Base-by-base conservation (phyloP, 2,113 vertebrate species). In the Notiomystis cincta region DNA sequence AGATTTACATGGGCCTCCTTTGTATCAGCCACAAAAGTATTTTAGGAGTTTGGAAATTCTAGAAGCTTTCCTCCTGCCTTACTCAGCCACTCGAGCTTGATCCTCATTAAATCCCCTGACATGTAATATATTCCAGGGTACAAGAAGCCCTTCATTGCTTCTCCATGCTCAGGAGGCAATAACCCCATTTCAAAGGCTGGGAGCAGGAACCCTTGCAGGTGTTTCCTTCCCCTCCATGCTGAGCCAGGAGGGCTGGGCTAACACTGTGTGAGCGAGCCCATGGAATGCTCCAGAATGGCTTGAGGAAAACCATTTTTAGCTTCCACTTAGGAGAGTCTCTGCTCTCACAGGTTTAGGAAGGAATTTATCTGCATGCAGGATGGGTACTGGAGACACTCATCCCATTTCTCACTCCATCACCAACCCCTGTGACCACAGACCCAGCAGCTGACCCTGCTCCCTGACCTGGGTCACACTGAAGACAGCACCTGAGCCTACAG, bases 41-140 rank as follows among this genome's bases (percentile, higher is more conserved):
- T 97, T 96, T 97, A 97, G 94, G 97, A 96, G 96, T 96, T 94
- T 89, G 94, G 97, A 97, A 97, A 97, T 93, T 97, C 88, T 96
- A 97, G 93, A 93, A 96, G 95, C 92, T 94, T 96, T 94, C 88
- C 93, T 94, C 45, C 71, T 94, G 96, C 96, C 89, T 94, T 95
- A 95, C 79, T 80, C 97, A 96, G 92, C 80, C 90, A 91, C 84
- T 97, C 97, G 87, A 89, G 94, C 87, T 92, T 96, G 94, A 97
- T 97, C 95, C 95, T 96, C 87, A 95, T 96, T 96, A 96, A 97
- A 94, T 97, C 95, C 95, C 94, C 47, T 87, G 95, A 94, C 94
- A 96, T 95, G 91, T 87, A 97, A 97, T 95, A 97, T 90, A 95
- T 94, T 97, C 86, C 88, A 91, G 76, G 4, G 31, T 96, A 94